A percentile compares a stretch with the other conserved stretches of the same genome.
These are phyloP conservation scores for Indicator maculatus DNA, from an alignment of 2,113 vertebrate genomes.

Conservation along the genomic window DNA sequence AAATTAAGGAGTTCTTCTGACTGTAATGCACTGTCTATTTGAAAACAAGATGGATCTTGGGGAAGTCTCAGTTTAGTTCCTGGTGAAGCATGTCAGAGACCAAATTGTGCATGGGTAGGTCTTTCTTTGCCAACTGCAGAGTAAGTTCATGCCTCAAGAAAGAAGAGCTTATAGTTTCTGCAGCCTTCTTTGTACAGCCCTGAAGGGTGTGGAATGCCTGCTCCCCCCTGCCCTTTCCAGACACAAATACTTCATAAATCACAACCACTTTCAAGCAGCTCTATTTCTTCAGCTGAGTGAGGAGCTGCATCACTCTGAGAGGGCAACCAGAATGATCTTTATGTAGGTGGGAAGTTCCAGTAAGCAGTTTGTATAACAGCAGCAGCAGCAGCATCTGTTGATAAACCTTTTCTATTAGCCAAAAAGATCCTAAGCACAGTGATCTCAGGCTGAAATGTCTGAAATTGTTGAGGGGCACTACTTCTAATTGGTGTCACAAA, in stretches of 20 bases:
- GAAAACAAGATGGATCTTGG: constrained; percentile 3
- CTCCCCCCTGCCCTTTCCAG: neutral
- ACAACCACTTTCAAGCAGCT: neutral
- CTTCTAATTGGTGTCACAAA: neutral
- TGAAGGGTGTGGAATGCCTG: neutral
- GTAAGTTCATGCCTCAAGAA: neutral
- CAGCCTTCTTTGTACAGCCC: neutral
- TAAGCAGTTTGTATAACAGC: neutral
- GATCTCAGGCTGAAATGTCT: neutral
- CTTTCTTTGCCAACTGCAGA: neutral
- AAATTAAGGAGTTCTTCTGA: constrained; percentile 35
- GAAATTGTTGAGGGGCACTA: neutral
- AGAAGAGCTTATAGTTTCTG: neutral
- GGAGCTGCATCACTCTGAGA: neutral
- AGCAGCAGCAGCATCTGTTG: neutral
- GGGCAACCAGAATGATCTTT: neutral
- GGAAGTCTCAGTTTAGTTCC: neutral
- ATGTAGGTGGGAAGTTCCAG: neutral
- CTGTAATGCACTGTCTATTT: neutral
- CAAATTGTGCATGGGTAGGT: neutral
- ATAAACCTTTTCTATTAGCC: neutral
- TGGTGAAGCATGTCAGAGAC: neutral
- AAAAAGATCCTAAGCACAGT: neutral
- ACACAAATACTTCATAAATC: neutral
- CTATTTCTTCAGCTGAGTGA: neutral